Conservation (phyloP, 2,113 vertebrate genomes). For the Anolis sagrei region DNA sequence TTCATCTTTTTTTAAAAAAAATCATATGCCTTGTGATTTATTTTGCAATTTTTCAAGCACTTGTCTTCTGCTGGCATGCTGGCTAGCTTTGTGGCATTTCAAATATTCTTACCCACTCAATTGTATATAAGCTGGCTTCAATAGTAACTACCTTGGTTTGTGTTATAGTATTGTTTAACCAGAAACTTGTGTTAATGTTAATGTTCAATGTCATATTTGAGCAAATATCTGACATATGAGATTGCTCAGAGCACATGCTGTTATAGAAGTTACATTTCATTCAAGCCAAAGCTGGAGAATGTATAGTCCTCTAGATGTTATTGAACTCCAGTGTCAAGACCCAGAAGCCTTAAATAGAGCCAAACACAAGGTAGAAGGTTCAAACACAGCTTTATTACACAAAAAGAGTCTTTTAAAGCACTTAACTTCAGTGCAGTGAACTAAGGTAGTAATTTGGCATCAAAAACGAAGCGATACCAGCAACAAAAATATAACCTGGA, state of each 20-base stretch:
- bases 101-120: neutral
- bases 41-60: neutral
- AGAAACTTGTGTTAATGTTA: neutral
- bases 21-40: neutral
- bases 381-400: too few relatives aligned
- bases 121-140: neutral
- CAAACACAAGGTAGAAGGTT: too few relatives aligned
- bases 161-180: neutral
- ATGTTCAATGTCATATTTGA: constrained; percentile 1
- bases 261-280: neutral
- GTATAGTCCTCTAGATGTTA: neutral
- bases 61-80: neutral
- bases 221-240: neutral
- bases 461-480: too few relatives aligned
- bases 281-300: too few relatives aligned
- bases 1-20: neutral
- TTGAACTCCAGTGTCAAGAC: too few relatives aligned
- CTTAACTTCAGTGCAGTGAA: too few relatives aligned
- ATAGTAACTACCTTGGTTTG: neutral
- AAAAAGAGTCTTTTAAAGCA: too few relatives aligned
- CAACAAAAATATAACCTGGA: too few relatives aligned
- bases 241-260: neutral
- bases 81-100: neutral
- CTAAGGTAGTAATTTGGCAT: too few relatives aligned
- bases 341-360: too few relatives aligned